Conservation (phyloP, 2,797 vertebrate genomes). For the Anguilla marmorata region DNA sequence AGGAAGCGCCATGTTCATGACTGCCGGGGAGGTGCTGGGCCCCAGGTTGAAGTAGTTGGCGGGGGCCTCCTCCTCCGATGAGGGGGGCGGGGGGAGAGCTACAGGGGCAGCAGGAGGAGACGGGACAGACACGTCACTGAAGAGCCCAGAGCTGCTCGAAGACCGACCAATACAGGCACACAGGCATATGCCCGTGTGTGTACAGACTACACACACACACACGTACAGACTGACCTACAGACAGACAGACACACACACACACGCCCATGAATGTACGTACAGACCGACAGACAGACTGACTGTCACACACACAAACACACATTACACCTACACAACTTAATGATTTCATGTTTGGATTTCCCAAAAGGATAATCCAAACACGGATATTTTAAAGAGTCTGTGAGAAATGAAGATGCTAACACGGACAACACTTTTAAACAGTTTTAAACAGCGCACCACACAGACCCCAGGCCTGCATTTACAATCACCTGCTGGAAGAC, state of each 20-base stretch:
- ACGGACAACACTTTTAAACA: too few relatives aligned
- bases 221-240: not conserved
- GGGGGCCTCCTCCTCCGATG: slow-evolving; percentile 87
- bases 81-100: slow-evolving; percentile 91
- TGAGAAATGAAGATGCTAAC: too few relatives aligned
- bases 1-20: slow-evolving; percentile 91
- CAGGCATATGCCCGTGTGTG: not conserved
- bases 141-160: not conserved
- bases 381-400: too few relatives aligned
- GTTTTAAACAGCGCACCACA: too few relatives aligned
- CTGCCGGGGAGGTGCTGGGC: slow-evolving; percentile 82
- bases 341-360: too few relatives aligned
- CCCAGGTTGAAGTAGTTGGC: slow-evolving; percentile 97
- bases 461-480: too few relatives aligned
- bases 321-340: not conserved
- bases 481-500: slow-evolving; percentile 88
- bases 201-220: not conserved
- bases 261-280: too few relatives aligned
- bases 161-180: too few relatives aligned
- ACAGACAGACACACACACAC: not conserved
- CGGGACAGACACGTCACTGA: not conserved
- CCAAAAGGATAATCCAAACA: too few relatives aligned
- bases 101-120: slow-evolving; percentile 23
- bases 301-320: too few relatives aligned
- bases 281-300: not conserved